Conservation (phyloP, 23 tunicate genomes). For the Trididemnum nubilum region DNA sequence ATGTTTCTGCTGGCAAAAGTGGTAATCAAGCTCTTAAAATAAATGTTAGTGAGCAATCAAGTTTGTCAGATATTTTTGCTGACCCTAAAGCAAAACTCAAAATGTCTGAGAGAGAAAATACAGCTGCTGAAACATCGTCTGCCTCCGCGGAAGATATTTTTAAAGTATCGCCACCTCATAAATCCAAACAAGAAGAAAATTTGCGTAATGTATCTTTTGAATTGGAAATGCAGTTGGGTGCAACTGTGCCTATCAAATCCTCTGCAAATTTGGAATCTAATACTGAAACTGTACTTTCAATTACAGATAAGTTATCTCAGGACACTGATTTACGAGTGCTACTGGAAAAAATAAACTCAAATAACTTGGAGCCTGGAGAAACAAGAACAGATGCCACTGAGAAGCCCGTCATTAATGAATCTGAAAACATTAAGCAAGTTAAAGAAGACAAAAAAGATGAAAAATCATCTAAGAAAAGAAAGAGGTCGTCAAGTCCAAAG, state of each 20-base stretch:
- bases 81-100: not conserved
- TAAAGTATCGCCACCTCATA: conserved; percentile 4
- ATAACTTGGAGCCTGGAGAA: not conserved
- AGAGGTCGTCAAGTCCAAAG: not conserved
- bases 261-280: not conserved
- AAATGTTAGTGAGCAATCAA: not conserved
- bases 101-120: not conserved
- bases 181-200: not conserved
- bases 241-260: not conserved
- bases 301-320: not conserved
- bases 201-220: not conserved
- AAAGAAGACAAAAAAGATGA: not conserved
- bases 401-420: not conserved
- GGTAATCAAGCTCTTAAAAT: not conserved
- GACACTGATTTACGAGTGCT: conserved; percentile 30
- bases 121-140: not conserved
- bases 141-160: conserved; percentile 26
- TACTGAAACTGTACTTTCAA: not conserved
- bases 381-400: not conserved
- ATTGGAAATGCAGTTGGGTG: not conserved
- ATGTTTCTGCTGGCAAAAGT: not conserved
- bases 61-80: not conserved
- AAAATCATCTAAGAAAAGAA: not conserved
- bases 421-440: not conserved
- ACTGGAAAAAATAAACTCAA: not conserved